Percentiles rank a stretch among this genome's conserved stretches.
Evolutionary conservation across 2,888 invertebrate genomes (phyloP).

Genomic region (Lepidocyrtoides sp.): DNA sequence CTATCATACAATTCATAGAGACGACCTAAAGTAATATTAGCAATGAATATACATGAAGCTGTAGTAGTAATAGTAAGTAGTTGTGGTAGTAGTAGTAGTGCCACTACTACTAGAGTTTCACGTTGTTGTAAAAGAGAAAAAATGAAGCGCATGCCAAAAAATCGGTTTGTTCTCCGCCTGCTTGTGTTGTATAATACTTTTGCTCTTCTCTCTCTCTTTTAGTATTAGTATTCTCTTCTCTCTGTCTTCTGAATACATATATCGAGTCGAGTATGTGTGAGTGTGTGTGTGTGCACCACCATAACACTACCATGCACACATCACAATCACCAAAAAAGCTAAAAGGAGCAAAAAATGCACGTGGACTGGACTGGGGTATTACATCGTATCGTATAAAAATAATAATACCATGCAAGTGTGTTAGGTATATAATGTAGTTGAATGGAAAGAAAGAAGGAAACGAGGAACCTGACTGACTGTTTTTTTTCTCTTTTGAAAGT

Average conservation of each 20-base stretch:
- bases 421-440: not conserved
- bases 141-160: slow-evolving; percentile 82
- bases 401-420: not conserved
- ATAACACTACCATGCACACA: not conserved
- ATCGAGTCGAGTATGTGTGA: not conserved
- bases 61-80: not conserved
- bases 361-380: slow-evolving; percentile 72
- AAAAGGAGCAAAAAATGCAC: slow-evolving; percentile 80
- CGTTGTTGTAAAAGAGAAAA: slow-evolving; percentile 73
- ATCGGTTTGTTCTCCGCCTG: slow-evolving; percentile 75
- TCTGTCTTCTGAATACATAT: not conserved
- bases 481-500: not conserved
- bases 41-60: slow-evolving; percentile 74
- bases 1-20: slow-evolving; percentile 46
- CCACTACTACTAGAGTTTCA: slow-evolving; percentile 1
- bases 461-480: slow-evolving; percentile 44
- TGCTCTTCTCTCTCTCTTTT: slow-evolving; percentile 7
- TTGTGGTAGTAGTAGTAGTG: not conserved
- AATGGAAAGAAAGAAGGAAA: slow-evolving; percentile 31
- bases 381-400: not conserved
- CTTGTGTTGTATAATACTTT: slow-evolving; percentile 59
- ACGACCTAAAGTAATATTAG: slow-evolving; percentile 41
- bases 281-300: not conserved
- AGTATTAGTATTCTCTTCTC: not conserved
- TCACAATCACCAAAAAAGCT: not conserved